Base-by-base conservation (phyloP, 2,113 vertebrate genomes). In the Tragulus kanchil region DNA sequence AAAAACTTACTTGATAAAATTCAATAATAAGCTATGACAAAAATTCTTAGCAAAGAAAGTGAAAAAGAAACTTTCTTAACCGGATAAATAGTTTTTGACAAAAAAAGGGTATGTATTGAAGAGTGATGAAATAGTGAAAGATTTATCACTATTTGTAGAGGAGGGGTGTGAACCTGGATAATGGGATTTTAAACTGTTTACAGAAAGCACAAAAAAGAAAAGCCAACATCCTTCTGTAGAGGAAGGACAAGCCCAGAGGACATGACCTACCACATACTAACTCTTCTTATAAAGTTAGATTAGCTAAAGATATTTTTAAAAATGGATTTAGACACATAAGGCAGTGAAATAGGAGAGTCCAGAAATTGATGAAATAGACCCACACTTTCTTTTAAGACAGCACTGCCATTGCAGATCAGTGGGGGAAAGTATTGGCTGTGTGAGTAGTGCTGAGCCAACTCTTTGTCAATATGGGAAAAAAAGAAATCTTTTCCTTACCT, bases 1-100 rank as follows among this genome's bases (percentile, higher is more conserved):
- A 61, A 77, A 95, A 86, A 90, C 81, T 58, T 79, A 85, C 17
- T 73, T n/a, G 16, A 75, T 82, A 81, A 0, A 90, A 90, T 21
- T 82, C 15, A 87, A n/a, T 61, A 77, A 59, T 86, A 82, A 65
- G 58, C 67, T 83, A 23, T 21, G 52, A 67, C 48, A 90, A 36
- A 45, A 56, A 78, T 77, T 84, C 31, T 82, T 82, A 90, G 65
- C 4, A n/a, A 90, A 64, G 14, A 11, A 56, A 14, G 14, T 87
- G 77, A 69, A 90, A 61, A 54, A 81, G 12, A 45, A 69, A 17
- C n/a, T 61, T 59, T 77, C 62, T 81, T 89, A 94, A 61, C 4
- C 8, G 61, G 14, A 19, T 45, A 52, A 52, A 56, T 11, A 10
- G 12, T 50, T 65, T 90, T 48, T 97, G 42, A 58, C 54, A 28